Base-by-base conservation (phyloP, 1,140 invertebrate species). In the Liolophura sinensis region DNA sequence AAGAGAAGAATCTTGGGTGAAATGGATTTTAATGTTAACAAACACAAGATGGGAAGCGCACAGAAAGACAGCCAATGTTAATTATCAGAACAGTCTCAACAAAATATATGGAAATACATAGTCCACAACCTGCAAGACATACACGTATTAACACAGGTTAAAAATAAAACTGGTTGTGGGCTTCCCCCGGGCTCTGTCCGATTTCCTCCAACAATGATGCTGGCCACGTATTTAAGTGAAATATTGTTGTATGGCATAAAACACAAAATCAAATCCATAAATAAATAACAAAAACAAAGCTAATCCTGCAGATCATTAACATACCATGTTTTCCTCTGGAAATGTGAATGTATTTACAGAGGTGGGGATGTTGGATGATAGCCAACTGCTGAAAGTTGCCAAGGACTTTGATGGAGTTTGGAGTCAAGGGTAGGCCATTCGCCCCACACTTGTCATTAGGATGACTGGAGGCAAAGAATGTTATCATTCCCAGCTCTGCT, bases 291-390 rank as follows among this genome's bases (percentile, higher is more conserved):
- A n/a, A 54, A 20, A 58, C n/a, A 1, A 24, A 24, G 22, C n/a
- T 24, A 22, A 27, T 40, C 31, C 31, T 40, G 31, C 3, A 40
- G 3, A 46, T 16, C 18, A 61, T 46, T 61, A 67, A 72, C 85
- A 86, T 87, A 96, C 95, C 96, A 89, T 97, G 95, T 88, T 97
- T 97, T 64, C 93, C 92, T 77, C 95, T 86, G 68, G 93, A 91
- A 60, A 97, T 91, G 85, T 97, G 95, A 14, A 98, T 84, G 86
- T 97, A 98, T 66, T 90, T 88, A 74, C 93, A 94, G 48, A 98
- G 86, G 87, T 93, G 88, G 12, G 89, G 88, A 85, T 96, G 93
- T 65, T 89, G 85, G 55, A 97, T 85, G 0, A 89, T 91, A 79
- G 93, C 93, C 1, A 98, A 85, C 57, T 89, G 86, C 79, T 96